phyloP scores from a whole-genome alignment of 2,113 vertebrate species.

The Ophthalmolycus amberensis region DNA sequence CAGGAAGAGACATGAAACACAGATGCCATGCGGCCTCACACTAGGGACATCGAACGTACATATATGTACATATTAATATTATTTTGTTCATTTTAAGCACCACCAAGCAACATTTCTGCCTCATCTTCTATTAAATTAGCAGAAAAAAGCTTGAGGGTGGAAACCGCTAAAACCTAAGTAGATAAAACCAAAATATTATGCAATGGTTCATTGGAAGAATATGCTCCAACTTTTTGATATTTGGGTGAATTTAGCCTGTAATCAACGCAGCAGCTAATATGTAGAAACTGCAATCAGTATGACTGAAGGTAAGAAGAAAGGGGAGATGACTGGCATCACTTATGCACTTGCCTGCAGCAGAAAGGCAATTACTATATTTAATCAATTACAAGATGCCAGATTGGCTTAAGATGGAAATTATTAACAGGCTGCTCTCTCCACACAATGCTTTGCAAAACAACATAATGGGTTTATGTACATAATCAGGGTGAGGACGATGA shows the following conservation, averaged over 20 bases:
- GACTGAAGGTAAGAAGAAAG: neutral
- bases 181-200: neutral
- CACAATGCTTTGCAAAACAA: slow-evolving; percentile 59
- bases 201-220: neutral
- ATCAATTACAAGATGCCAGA: slow-evolving; percentile 53
- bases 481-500: slow-evolving; percentile 66
- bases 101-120: neutral
- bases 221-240: neutral
- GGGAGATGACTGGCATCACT: slow-evolving; percentile 1
- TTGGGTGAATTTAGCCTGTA: neutral
- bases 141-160: neutral
- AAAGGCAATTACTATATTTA: slow-evolving; percentile 40
- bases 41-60: neutral
- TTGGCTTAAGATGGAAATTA: slow-evolving; percentile 53
- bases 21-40: neutral
- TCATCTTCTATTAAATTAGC: neutral
- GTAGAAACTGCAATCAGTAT: neutral
- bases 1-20: neutral
- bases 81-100: neutral
- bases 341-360: neutral
- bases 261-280: neutral
- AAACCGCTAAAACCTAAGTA: neutral
- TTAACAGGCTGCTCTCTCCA: slow-evolving; percentile 45
- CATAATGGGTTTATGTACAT: slow-evolving; percentile 61
- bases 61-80: neutral